Base-by-base conservation (phyloP, 2,113 vertebrate species). In the Sinocyclocheilus rhinocerous region DNA sequence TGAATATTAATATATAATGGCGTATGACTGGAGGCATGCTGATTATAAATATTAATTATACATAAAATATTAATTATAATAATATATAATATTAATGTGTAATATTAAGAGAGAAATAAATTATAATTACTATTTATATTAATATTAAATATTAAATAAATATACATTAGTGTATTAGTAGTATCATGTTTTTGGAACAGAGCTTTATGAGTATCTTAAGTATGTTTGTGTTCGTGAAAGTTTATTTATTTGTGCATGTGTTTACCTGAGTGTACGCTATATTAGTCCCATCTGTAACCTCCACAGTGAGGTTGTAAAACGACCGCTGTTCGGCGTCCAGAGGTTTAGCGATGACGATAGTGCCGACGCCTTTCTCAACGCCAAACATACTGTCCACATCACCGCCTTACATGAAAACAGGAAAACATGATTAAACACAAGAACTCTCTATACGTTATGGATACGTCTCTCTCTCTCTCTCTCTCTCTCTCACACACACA, bases 341-440 rank as follows among this genome's bases (percentile, higher is more conserved):
- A 81, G 96, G 96, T 88, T 96, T 98, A 81, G 98, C 97, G 42
- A 99, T 97, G 91, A 99, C 94, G 92, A 99, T 96, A 81, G 97
- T 98, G 26, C 98, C 98, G 45, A 95, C 93, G n/a, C 96, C 96
- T 91, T 98, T 98, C 90, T 97, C 95, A 65, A 96, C 94, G 36
- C 98, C 97, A 94, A 98, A 99, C 90, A 95, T 93, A 92, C 96
- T 97, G 93, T 97, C 96, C 55, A 94, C 95, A 94, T 98, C 98
- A 75, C 98, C 97, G 91, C 96, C 98, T 89, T 99, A 93, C 91
- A 87, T 4, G 4, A 89, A 76, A 26, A 75, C 13, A 52, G 39
- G 11, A 86, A 78, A 81, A 88, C 8, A 79, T 8, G 13, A 87
- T 50, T 76, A 85, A 45, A 50, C 48, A 85, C 57, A 77, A 48